phyloP scores from a whole-genome alignment of 2,888 invertebrate species.

The Incurvaria masculella region DNA sequence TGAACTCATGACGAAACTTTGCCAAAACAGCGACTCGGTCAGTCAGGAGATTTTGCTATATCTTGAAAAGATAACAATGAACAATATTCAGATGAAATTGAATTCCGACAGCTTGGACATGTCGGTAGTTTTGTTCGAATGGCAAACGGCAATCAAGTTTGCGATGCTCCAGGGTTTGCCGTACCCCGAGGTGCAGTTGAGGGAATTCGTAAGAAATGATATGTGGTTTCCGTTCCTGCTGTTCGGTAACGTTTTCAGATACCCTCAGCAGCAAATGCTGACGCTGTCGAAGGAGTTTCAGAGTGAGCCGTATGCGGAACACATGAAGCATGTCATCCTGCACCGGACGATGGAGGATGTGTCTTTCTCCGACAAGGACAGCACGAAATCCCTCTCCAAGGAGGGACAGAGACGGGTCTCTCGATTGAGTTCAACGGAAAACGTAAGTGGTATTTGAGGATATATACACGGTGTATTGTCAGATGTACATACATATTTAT shows the following conservation, averaged over 20 bases:
- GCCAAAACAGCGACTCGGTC: conserved; percentile 39
- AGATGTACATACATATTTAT: no score
- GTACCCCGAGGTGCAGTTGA: conserved; percentile 58
- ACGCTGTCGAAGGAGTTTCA: conserved; percentile 56
- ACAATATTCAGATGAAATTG: conserved; percentile 25
- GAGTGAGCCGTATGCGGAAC: conserved; percentile 56
- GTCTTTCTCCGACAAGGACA: conserved; percentile 32
- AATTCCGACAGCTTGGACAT: conserved; percentile 33
- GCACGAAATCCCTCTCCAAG: conserved; percentile 25
- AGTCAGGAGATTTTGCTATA: conserved; percentile 35
- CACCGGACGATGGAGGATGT: conserved; percentile 37
- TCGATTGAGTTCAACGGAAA: conserved; percentile 38
- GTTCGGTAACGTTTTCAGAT: conserved; percentile 66
- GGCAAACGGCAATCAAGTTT: conserved; percentile 60
- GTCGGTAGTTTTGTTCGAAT: conserved; percentile 47
- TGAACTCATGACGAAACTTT: conserved; percentile 39
- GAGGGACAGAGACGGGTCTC: conserved; percentile 37
- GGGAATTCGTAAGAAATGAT: conserved; percentile 56
- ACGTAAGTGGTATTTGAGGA: conserved; percentile 29
- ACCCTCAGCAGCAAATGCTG: conserved; percentile 61
- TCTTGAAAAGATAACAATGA: conserved; percentile 43
- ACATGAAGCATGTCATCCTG: conserved; percentile 53
- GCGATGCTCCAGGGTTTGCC: conserved; percentile 54
- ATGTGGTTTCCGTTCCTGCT: conserved; percentile 71
- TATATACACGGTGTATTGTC: no score